A percentile compares a stretch with the other conserved stretches of the same genome.
phyloP scores from a whole-genome alignment of 2,888 invertebrate genomes.

The Cephus pulcher region DNA sequence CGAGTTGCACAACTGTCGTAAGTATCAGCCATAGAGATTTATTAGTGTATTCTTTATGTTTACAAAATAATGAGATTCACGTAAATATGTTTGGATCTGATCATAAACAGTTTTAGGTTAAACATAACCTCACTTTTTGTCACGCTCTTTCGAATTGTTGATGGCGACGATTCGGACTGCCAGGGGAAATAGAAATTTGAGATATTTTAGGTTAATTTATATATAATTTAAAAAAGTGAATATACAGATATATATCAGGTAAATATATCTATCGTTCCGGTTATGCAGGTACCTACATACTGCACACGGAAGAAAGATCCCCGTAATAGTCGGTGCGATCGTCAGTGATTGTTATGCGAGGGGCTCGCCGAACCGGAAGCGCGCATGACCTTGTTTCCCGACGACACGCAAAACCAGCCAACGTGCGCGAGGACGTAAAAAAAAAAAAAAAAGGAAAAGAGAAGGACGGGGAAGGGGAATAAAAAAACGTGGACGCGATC shows the following conservation, averaged over 20 bases:
- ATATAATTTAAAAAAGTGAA: background rate
- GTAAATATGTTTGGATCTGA: background rate
- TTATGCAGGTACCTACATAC: background rate
- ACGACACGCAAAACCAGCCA: background rate
- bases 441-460: background rate
- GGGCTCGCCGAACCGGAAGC: slow-evolving; percentile 26
- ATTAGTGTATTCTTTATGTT: background rate
- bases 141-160: background rate
- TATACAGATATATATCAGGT: background rate
- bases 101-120: background rate
- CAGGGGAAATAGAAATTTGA: background rate
- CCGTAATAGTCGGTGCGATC: background rate
- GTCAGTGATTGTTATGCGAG: slow-evolving; percentile 24
- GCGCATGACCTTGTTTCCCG: slow-evolving; percentile 29
- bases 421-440: background rate
- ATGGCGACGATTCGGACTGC: background rate
- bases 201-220: background rate
- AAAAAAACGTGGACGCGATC: background rate
- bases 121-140: background rate
- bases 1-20: slow-evolving; percentile 91
- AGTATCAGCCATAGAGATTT: slow-evolving; percentile 68
- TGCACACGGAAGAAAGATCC: background rate
- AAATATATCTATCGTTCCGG: background rate
- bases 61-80: background rate
- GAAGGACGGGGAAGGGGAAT: background rate